These are phyloP conservation scores for Poecilia picta DNA, from an alignment of 2,797 vertebrate species.

Conservation along the genomic window DNA sequence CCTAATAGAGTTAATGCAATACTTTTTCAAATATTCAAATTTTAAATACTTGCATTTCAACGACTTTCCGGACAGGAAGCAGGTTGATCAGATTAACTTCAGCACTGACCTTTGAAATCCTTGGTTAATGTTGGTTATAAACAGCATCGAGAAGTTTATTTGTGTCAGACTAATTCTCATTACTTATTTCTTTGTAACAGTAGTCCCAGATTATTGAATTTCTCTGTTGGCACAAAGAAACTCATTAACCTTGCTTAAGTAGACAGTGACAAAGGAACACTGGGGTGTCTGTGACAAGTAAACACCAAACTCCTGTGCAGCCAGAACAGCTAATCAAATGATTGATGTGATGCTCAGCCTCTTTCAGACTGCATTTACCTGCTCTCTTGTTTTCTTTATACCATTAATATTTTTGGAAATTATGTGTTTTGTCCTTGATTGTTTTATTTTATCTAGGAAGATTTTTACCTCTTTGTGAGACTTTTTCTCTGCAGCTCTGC, in stretches of 20 bases:
- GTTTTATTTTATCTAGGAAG: background rate
- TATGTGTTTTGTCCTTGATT: background rate
- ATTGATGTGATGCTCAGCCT: background rate
- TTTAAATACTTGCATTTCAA: background rate
- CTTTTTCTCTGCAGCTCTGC: background rate
- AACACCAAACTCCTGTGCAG: slow-evolving; percentile 2
- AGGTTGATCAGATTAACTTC: background rate
- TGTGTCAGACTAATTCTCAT: slow-evolving; percentile 63
- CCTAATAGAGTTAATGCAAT: background rate
- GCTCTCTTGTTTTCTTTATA: background rate
- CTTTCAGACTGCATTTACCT: background rate
- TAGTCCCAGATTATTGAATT: slow-evolving; percentile 47
- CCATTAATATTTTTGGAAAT: background rate
- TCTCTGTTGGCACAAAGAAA: slow-evolving; percentile 23
- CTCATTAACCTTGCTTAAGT: slow-evolving; percentile 13
- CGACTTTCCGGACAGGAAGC: background rate
- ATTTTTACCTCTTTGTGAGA: background rate
- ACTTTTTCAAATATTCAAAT: background rate
- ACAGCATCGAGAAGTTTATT: slow-evolving; percentile 28
- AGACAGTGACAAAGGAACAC: background rate
- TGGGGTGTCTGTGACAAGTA: slow-evolving; percentile 7
- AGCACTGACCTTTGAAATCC: background rate
- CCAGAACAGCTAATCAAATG: slow-evolving; percentile 1
- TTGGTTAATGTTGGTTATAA: slow-evolving; percentile 2
- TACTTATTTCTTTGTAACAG: slow-evolving; percentile 65